Base-by-base conservation (phyloP, 2,888 invertebrate genomes). In the Drosophila kanekoi region DNA sequence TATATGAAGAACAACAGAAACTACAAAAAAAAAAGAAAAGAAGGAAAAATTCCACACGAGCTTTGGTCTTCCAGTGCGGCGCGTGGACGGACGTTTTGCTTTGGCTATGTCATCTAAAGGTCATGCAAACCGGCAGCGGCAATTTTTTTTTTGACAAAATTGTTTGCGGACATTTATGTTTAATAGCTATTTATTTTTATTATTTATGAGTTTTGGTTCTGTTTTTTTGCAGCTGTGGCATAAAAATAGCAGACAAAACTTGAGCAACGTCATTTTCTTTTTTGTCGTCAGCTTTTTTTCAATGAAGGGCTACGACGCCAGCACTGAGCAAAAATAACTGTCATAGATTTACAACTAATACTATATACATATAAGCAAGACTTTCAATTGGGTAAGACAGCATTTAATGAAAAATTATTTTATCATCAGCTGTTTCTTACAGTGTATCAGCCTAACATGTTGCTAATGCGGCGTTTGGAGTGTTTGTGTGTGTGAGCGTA, bases 21-120 rank as follows among this genome's bases (percentile, higher is more conserved):
- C 14, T 16, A 44, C 20, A 51, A 35, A 51, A 20, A 16, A 41
- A 20, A 20, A 16, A 41, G 18, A 51, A 51, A 51, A 9, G 37
- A 20, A n/a, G 41, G 20, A 41, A 54, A 23, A 35, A 33, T 53
- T 43, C 43, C 10, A 28, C 2, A 14, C 63, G 67, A 78, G 78
- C 81, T 87, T 84, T 77, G 81, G 70, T 81, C 72, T 78, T 82
- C 79, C 76, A 87, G 76, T 20, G 52, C 33, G 67, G 61, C 81
- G 81, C 77, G 52, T 49, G 51, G 32, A 54, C 49, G 56, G 6
- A 28, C 47, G 38, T n/a, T 40, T 4, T 16, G 48, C 45, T 32
- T 37, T 16, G 73, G 54, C 53, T 87, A 79, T 77, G 89, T 87
- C 89, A 86, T 83, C 67, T 84, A 79, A 87, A 85, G 89, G 85